Evolutionary conservation across 2,888 invertebrate species (phyloP).

Genomic region (Diarsia rubi): DNA sequence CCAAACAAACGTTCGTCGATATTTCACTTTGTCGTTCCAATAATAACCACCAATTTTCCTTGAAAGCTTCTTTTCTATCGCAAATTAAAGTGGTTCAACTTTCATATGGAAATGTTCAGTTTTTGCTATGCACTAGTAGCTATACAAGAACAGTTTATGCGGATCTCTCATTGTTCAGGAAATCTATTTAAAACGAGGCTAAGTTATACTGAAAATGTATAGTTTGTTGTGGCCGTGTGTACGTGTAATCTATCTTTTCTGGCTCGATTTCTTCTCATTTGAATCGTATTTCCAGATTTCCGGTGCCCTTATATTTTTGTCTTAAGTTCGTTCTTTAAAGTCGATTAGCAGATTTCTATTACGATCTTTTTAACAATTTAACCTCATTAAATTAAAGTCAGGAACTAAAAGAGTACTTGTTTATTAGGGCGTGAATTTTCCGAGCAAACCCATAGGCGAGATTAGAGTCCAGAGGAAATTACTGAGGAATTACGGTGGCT

Average conservation of each 20-base stretch:
- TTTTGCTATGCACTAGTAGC: conserved; percentile 65
- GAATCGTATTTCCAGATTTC: conserved; percentile 26
- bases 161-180: too few species aligned
- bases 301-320: conserved; percentile 6
- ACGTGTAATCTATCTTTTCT: conserved; percentile 60
- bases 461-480: conserved; percentile 79
- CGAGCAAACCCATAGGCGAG: conserved; percentile 66
- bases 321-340: conserved; percentile 26
- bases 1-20: conserved; percentile 59
- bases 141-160: too few species aligned
- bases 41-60: conserved; percentile 62
- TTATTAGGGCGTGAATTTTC: conserved; percentile 69
- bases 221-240: neutral
- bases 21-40: conserved; percentile 63
- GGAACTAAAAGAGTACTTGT: conserved; percentile 62
- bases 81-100: conserved; percentile 49
- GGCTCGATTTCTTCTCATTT: conserved; percentile 28
- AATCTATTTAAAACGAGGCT: too few species aligned
- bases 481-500: conserved; percentile 78
- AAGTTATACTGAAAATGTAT: too few species aligned
- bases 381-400: conserved; percentile 58
- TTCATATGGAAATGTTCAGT: conserved; percentile 70
- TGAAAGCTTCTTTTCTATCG: conserved; percentile 32
- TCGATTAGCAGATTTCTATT: conserved; percentile 25
- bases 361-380: conserved; percentile 48